Evolutionary conservation across 2,113 vertebrate species (phyloP), one percentile per base, ranked within the genome.

Genomic region (Melierax canorus): DNA sequence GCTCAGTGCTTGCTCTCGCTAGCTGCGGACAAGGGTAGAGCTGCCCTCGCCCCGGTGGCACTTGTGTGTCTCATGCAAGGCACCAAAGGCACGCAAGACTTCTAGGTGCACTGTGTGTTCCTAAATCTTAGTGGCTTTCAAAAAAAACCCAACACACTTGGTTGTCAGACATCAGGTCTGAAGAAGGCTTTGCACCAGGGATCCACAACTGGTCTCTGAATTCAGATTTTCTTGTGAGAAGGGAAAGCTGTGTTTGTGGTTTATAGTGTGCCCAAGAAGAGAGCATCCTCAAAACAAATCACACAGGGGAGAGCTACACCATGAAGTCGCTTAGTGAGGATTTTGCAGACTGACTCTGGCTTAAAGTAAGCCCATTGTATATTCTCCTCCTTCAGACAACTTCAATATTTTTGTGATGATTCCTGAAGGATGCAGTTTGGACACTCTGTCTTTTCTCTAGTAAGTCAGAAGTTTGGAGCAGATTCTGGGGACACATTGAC

Each of bases 21-120:
- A n/a, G 43, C 23, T 1, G 1, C 1, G 12, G 39, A 4, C 34
- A 30, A 39, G 27, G 26, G 6, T 21, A 21, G 53, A 48, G 29
- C 67, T 74, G 34, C 9, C 36, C 41, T 69, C 0, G 0, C 17
- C 15, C 32, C 0, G 0, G 36, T 2, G 53, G 39, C 20, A 8
- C 22, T n/a, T 18, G 48, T n/a, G 30, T 7, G 26, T 23, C 41
- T 36, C 9, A 0, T 18, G 45, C 17, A 51, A 83, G 63, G 19
- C 74, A 15, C 17, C 19, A 71, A 50, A 74, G 36, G 69, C 60
- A 75, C 56, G 34, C 11, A 7, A 36, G 17, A 23, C 10, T 69
- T 51, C 39, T 10, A 15, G 26, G 32, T 0, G 6, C 12, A 12
- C 27, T 5, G 64, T 26, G 22, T 41, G 60, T 36, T 74, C 56